Percentiles rank a stretch among this genome's conserved stretches.
These are phyloP conservation scores for Ranitomeya imitator DNA, from an alignment of 2,113 vertebrate species.

Conservation along the genomic window DNA sequence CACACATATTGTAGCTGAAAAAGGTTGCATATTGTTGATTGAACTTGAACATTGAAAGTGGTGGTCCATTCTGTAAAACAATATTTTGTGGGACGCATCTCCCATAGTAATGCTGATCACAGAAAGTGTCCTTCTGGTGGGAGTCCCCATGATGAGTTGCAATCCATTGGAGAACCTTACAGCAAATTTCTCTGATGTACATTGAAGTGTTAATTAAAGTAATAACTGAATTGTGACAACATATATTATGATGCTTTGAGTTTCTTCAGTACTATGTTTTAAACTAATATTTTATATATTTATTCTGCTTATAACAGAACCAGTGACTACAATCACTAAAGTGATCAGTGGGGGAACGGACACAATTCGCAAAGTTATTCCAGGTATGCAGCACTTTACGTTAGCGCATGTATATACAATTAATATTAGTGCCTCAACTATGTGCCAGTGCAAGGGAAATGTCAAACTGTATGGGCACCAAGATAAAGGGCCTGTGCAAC, in stretches of 20 bases:
- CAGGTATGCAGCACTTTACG: not conserved
- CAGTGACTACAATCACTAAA: constrained; percentile 33
- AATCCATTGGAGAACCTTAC: too few relatives aligned
- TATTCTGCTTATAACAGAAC: not conserved
- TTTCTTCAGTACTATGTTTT: not conserved
- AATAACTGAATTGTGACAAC: not conserved
- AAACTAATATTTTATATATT: not conserved
- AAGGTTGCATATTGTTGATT: too few relatives aligned
- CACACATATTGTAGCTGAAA: too few relatives aligned
- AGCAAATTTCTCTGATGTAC: too few relatives aligned
- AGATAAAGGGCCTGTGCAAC: too few relatives aligned
- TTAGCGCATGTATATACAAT: not conserved
- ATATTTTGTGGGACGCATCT: too few relatives aligned
- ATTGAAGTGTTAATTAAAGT: not conserved
- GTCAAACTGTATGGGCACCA: not conserved
- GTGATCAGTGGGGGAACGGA: not conserved
- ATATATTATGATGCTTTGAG: not conserved
- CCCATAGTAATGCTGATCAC: too few relatives aligned
- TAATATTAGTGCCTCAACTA: not conserved
- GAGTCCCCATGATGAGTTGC: too few relatives aligned
- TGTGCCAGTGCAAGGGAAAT: not conserved
- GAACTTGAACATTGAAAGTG: too few relatives aligned
- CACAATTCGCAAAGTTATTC: constrained; percentile 51
- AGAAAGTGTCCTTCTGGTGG: too few relatives aligned
- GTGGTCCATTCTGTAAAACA: too few relatives aligned